Conservation (phyloP, 2,113 vertebrate genomes). For the Rostratula benghalensis region DNA sequence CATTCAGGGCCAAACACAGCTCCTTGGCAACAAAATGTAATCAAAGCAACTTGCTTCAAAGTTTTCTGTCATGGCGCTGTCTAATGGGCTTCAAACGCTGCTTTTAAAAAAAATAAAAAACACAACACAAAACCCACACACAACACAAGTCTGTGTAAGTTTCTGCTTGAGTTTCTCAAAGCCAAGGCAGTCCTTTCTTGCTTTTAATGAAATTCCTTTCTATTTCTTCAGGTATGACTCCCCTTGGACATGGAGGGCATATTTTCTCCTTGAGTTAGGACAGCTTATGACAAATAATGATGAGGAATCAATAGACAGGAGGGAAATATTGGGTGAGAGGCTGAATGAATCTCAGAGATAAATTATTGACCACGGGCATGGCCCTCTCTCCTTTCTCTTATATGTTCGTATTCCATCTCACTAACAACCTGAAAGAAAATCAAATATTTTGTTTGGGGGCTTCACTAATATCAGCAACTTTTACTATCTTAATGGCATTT, state of each 20-base stretch:
- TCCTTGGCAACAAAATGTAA: constrained; percentile 57
- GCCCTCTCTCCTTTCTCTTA: constrained; percentile 80
- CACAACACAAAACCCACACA: neutral
- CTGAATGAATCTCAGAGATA: constrained; percentile 87
- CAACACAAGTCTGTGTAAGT: constrained; percentile 72
- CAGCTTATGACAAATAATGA: constrained; percentile 87
- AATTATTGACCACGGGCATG: constrained; percentile 85
- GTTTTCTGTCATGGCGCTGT: constrained; percentile 38
- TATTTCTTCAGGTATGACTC: constrained; percentile 85
- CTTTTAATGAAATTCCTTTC: constrained; percentile 88
- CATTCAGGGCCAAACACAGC: constrained; percentile 54
- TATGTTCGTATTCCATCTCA: constrained; percentile 83
- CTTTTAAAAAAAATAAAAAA: neutral
- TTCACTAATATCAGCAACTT: constrained; percentile 97
- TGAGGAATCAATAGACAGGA: constrained; percentile 84
- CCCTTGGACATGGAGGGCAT: constrained; percentile 79
- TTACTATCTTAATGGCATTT: constrained; percentile 97
- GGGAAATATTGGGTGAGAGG: constrained; percentile 83
- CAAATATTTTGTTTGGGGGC: constrained; percentile 98
- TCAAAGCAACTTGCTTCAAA: constrained; percentile 62
- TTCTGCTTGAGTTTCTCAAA: constrained; percentile 76
- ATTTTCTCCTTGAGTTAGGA: constrained; percentile 83
- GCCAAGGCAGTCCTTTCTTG: constrained; percentile 75
- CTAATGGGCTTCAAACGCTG: constrained; percentile 28
- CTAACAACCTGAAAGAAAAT: constrained; percentile 93